These are phyloP conservation scores for Chitala chitala DNA, from an alignment of 2,113 vertebrate genomes.

Conservation along the genomic window DNA sequence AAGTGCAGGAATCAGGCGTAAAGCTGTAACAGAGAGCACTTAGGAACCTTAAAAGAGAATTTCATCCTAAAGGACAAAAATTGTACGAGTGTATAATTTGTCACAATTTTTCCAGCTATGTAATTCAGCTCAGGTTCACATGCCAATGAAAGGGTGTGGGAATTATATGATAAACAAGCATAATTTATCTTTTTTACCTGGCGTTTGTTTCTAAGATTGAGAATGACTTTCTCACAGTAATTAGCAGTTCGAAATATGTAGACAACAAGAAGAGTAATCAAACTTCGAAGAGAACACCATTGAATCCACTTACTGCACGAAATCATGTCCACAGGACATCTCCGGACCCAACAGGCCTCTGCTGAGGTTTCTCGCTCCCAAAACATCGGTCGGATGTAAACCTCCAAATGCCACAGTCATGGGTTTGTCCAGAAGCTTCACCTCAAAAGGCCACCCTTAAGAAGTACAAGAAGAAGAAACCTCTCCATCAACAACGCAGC, in stretches of 20 bases:
- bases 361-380: too few relatives aligned
- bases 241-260: neutral
- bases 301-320: too few relatives aligned
- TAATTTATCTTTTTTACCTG: constrained; percentile 2
- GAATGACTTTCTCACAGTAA: neutral
- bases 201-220: neutral
- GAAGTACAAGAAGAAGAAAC: too few relatives aligned
- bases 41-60: neutral
- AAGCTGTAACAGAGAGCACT: neutral
- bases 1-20: neutral
- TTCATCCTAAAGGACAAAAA: neutral
- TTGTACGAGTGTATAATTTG: neutral
- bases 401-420: too few relatives aligned
- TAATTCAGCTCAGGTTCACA: neutral
- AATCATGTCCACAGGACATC: too few relatives aligned
- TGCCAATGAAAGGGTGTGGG: neutral
- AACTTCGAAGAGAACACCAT: too few relatives aligned
- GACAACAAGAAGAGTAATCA: neutral
- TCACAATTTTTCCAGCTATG: neutral
- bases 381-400: too few relatives aligned
- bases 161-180: neutral
- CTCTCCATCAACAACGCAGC: too few relatives aligned
- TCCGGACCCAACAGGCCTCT: too few relatives aligned
- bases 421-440: too few relatives aligned
- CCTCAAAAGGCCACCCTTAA: too few relatives aligned